Base-by-base conservation (phyloP, 37 sponge, comb jelly and placozoan genomes). In the Cliona cf. orientalis region DNA sequence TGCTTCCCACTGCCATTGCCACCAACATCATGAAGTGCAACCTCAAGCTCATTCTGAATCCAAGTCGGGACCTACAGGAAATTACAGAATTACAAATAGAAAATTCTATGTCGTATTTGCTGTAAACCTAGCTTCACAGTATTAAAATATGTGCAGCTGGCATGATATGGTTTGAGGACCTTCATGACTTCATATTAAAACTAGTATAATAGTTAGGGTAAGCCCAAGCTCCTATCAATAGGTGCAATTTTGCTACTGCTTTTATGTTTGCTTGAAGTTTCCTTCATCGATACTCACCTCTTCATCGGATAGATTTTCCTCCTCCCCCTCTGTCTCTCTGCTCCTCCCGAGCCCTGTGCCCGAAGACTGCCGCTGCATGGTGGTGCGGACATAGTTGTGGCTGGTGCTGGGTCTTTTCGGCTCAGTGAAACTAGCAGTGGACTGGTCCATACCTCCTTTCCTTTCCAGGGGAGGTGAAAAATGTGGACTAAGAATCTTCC, bases 11-110 rank as follows among this genome's bases (percentile, higher is more conserved):
- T 21, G 26, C 25, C 26, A 7, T 34, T 66, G 2, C 37, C 37
- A 3, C 14, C 6, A 26, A 38, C 22, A 2, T 38, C n/a, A 37
- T 17, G 28, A 41, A 37, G 4, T 25, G 59, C 75, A 22, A 5
- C 69, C 6, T 64, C 76, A 19, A 75, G 6, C 22, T 84, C 84
- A 2, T 75, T 37, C 44, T 45, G 31, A 23, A 84, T 35, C 84
- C 84, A 84, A 1, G 76, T 66, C 3, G 84, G 84, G 57, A 84
- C 73, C 84, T 84, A 42, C 1, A 37, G 31, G 41, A 57, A 17
- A 41, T 3, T 0, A n/a, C 11, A 12, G 4, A 14, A 53, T 2
- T 32, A 28, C 12, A 35, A 9, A 45, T 28, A 28, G 35, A 29
- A 23, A 32, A 0, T 17, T 21, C 14, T 49, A 49, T 19, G 53